Evolutionary conservation across 1,140 invertebrate species (phyloP).

Genomic region (Drosophila lacertosa): DNA sequence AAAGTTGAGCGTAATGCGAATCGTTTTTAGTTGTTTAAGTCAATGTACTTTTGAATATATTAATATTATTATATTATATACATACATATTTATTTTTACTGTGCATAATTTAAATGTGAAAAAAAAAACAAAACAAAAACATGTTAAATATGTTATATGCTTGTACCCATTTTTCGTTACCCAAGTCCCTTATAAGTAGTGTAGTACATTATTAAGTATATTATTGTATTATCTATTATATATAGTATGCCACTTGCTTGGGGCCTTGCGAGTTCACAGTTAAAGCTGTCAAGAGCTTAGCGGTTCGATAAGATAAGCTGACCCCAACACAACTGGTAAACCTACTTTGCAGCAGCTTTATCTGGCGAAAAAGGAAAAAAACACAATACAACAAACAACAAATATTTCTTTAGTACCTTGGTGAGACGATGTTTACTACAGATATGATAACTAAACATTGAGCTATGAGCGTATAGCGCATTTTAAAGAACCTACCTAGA

Average conservation of each 20-base stretch:
- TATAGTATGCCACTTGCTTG: no score
- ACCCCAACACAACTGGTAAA: constrained; percentile 2
- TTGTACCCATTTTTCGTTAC: constrained; percentile 28
- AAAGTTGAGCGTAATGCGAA: constrained; percentile 9
- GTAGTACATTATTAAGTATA: constrained; percentile 51
- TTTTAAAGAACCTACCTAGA: constrained; percentile 62
- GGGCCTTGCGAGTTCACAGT: constrained; percentile 5
- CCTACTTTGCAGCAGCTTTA: constrained; percentile 36
- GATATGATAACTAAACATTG: constrained; percentile 41
- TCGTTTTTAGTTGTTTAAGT: constrained; percentile 69
- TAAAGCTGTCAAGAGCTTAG: constrained; percentile 44
- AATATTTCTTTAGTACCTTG: constrained; percentile 77
- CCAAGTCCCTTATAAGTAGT: constrained; percentile 41
- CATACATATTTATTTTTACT: constrained; percentile 67
- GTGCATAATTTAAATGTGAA: constrained; percentile 58
- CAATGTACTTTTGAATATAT: constrained; percentile 60
- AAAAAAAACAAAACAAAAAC: not conserved
- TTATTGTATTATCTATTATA: constrained; percentile 30
- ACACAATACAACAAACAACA: constrained; percentile 25
- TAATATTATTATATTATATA: constrained; percentile 26
- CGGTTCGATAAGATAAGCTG: constrained; percentile 41
- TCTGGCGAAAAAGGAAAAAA: no score
- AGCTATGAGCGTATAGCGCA: constrained; percentile 69
- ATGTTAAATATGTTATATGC: constrained; percentile 51
- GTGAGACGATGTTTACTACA: constrained; percentile 47